Conservation (phyloP, 2,888 invertebrate species). For the Allophyes oxyacanthae region DNA sequence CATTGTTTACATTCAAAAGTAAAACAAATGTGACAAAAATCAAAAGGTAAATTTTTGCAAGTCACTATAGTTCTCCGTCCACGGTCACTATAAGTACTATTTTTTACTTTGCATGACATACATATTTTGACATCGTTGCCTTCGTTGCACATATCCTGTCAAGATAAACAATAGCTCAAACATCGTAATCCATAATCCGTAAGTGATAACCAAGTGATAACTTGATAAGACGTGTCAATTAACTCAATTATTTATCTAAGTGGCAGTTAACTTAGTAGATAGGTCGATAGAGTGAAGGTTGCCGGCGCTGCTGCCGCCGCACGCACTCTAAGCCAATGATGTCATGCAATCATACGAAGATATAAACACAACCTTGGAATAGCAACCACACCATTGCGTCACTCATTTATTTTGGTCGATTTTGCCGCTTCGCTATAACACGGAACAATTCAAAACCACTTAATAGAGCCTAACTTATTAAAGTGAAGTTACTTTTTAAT, state of each 20-base stretch:
- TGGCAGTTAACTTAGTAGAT: constrained; percentile 3
- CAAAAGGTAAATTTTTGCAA: too few species aligned
- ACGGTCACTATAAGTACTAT: too few species aligned
- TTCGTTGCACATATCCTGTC: background rate
- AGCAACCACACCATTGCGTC: constrained; percentile 70
- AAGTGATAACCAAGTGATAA: too few species aligned
- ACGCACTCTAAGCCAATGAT: constrained; percentile 1
- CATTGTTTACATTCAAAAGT: too few species aligned
- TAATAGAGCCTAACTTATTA: accelerated
- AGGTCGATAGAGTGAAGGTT: constrained; percentile 46
- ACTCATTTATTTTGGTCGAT: constrained; percentile 77
- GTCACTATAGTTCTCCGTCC: too few species aligned
- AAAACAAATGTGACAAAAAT: too few species aligned
- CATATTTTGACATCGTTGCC: too few species aligned
- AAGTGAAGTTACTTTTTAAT: constrained; percentile 5
- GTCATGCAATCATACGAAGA: constrained; percentile 50
- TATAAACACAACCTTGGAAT: constrained; percentile 70
- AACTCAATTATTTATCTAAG: constrained; percentile 2
- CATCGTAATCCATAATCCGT: background rate
- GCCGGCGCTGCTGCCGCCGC: constrained; percentile 1
- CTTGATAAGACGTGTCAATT: background rate
- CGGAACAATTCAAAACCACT: constrained; percentile 50
- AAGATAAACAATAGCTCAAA: constrained; percentile 1
- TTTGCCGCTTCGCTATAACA: constrained; percentile 53
- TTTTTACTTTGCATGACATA: too few species aligned